Conservation (phyloP, 2,113 vertebrate genomes). For the Jaculus jaculus region DNA sequence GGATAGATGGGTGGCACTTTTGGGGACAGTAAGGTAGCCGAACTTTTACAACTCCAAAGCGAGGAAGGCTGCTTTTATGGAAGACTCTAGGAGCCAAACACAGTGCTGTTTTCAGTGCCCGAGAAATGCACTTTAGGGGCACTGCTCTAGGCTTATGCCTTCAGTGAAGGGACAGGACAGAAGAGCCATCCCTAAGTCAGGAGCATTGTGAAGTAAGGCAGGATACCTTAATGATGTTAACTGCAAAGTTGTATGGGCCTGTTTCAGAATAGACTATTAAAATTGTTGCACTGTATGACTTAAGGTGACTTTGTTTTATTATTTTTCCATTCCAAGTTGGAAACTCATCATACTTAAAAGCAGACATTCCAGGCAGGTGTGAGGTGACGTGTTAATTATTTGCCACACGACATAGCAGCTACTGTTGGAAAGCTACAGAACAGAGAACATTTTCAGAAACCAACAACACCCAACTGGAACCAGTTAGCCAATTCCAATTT, state of each 20-base stretch:
- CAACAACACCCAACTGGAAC: constrained; percentile 4
- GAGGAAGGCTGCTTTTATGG: background rate
- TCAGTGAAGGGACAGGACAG: background rate
- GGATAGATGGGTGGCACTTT: background rate
- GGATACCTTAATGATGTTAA: constrained; percentile 1
- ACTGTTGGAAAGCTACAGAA: background rate
- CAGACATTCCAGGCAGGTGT: constrained; percentile 14
- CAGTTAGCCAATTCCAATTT: background rate
- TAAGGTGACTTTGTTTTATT: constrained; percentile 61
- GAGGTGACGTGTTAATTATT: constrained; percentile 72
- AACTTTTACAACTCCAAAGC: background rate
- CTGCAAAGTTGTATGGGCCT: background rate
- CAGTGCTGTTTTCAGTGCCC: background rate
- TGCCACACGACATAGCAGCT: background rate
- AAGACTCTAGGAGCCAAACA: background rate
- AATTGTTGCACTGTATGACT: constrained; percentile 50
- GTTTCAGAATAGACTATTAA: constrained; percentile 74
- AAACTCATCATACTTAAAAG: constrained; percentile 45
- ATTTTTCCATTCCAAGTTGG: constrained; percentile 36
- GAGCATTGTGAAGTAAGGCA: background rate
- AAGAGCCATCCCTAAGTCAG: background rate
- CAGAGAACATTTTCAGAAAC: constrained; percentile 51
- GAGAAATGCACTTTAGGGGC: constrained; percentile 60
- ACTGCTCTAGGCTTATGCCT: background rate
- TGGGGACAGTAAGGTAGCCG: background rate